Conservation (phyloP, 2,888 invertebrate genomes). For the Papilio protenor region DNA sequence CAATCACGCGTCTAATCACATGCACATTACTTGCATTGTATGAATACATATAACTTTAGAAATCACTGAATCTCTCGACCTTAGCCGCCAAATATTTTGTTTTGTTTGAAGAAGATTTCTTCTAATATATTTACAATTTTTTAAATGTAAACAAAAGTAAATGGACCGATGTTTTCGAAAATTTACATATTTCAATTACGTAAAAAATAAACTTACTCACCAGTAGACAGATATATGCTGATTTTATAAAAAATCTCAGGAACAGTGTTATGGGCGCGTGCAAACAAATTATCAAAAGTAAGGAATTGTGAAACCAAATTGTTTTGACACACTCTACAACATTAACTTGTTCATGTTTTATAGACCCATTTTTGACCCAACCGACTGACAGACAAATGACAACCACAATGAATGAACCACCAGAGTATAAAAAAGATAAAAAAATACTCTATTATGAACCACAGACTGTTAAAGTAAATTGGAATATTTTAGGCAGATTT, state of each 20-base stretch:
- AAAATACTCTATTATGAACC: not conserved
- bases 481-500: not conserved
- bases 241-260: slow-evolving; percentile 39
- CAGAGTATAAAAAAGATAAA: not conserved
- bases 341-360: slow-evolving; percentile 58
- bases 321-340: slow-evolving; percentile 68
- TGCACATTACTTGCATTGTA: not conserved
- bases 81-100: not conserved
- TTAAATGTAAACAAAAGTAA: slow-evolving; percentile 7
- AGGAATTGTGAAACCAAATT: slow-evolving; percentile 60
- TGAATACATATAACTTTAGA: slow-evolving; percentile 16
- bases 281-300: slow-evolving; percentile 53
- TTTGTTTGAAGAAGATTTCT: not conserved
- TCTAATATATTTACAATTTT: not conserved
- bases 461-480: not conserved
- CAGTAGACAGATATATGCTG: slow-evolving; percentile 46
- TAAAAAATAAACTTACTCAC: slow-evolving; percentile 48
- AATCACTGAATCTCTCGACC: slow-evolving; percentile 1
- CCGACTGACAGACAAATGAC: slow-evolving; percentile 45
- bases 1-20: slow-evolving; percentile 17
- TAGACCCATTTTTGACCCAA: slow-evolving; percentile 45
- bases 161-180: not conserved
- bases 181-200: slow-evolving; percentile 49
- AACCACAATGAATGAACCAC: not conserved
- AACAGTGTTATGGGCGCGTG: slow-evolving; percentile 47